Evolutionary conservation across 2,888 invertebrate species (phyloP).

Genomic region (Erpobdella octoculata): DNA sequence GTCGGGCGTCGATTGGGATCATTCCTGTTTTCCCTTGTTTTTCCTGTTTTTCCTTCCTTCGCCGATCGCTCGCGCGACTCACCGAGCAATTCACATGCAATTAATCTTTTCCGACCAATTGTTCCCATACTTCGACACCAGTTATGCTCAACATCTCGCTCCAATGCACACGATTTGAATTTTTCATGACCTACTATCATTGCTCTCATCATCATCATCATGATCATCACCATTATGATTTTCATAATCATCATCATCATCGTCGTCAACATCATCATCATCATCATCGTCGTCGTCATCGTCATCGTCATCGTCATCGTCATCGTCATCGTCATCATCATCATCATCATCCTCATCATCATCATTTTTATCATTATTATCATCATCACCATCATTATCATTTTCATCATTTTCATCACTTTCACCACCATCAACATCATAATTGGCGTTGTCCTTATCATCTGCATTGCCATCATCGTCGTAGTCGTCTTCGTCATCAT

Average conservation of each 20-base stretch:
- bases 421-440: neutral
- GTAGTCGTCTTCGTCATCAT: neutral
- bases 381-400: neutral
- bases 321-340: conserved; percentile 18
- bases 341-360: conserved; percentile 22
- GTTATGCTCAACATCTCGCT: too few species aligned
- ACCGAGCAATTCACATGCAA: too few species aligned
- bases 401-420: neutral
- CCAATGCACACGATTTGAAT: too few species aligned
- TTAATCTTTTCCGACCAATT: too few species aligned
- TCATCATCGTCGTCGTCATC: neutral
- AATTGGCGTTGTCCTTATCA: neutral
- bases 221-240: neutral
- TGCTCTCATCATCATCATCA: neutral
- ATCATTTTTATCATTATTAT: neutral
- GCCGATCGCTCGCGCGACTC: too few species aligned
- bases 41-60: too few species aligned
- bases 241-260: neutral
- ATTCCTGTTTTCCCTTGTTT: too few species aligned
- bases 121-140: too few species aligned
- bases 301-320: conserved; percentile 22
- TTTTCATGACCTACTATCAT: too few species aligned
- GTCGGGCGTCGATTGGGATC: too few species aligned
- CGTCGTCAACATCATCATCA: neutral
- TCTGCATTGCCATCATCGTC: neutral